Conservation (phyloP, 2,113 vertebrate genomes). For the Geococcyx californianus region DNA sequence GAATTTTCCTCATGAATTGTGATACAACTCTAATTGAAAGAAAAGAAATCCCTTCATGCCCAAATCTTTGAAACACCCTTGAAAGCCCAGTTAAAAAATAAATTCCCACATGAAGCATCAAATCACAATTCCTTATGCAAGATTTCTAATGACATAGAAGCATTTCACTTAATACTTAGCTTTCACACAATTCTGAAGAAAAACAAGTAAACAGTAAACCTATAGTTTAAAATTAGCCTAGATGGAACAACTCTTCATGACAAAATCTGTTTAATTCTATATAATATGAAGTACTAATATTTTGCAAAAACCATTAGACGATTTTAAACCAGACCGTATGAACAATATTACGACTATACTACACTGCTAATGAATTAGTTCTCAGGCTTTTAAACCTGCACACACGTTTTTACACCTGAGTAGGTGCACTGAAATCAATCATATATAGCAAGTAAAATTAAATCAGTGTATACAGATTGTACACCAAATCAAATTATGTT, state of each 20-base stretch:
- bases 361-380: slow-evolving; percentile 14
- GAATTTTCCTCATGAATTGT: background rate
- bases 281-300: background rate
- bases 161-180: background rate
- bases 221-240: background rate
- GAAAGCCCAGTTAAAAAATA: background rate
- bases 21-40: background rate
- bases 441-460: slow-evolving; percentile 14
- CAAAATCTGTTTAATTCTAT: background rate
- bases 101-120: background rate
- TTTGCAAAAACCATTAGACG: background rate
- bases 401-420: background rate
- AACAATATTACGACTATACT: background rate
- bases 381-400: slow-evolving; percentile 1
- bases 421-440: slow-evolving; percentile 6
- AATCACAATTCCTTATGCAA: background rate
- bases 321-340: background rate
- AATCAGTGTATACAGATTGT: slow-evolving; percentile 34
- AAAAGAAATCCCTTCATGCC: background rate
- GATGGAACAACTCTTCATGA: background rate
- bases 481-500: background rate
- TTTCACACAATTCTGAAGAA: background rate
- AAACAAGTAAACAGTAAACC: background rate
- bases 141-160: background rate
- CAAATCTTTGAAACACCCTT: background rate